Conservation (phyloP, 2,113 vertebrate species). For the Ictalurus punctatus region DNA sequence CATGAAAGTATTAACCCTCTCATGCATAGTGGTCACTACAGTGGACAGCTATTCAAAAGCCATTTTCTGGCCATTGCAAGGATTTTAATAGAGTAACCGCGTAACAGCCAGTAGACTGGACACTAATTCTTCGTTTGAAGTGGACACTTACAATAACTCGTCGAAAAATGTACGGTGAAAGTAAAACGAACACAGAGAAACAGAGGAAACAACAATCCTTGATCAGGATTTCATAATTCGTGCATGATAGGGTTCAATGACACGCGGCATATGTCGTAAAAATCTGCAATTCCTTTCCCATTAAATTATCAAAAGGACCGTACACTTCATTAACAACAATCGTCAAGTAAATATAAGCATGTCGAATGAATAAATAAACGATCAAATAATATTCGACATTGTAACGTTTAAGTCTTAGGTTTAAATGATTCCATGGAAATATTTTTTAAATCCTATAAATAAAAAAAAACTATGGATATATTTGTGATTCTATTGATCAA, state of each 20-base stretch:
- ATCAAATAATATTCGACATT: neutral
- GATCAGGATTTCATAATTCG: no score
- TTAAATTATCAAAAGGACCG: neutral
- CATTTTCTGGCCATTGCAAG: no score
- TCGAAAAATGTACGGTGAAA: no score
- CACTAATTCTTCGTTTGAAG: no score
- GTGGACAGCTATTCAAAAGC: no score
- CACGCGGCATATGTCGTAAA: neutral
- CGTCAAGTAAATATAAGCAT: neutral
- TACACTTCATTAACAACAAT: neutral
- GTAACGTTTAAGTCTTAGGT: neutral
- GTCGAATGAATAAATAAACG: neutral
- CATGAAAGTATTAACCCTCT: neutral
- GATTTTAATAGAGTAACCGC: no score
- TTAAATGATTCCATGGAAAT: neutral
- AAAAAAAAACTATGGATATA: no score
- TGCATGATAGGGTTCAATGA: neutral
- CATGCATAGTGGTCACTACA: no score
- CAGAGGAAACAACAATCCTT: no score
- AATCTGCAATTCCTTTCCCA: neutral
- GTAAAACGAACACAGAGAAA: no score
- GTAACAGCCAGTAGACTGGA: no score
- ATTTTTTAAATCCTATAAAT: neutral
- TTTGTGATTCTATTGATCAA: neutral
- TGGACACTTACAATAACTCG: no score